Evolutionary conservation across 2,888 invertebrate genomes (phyloP).

Genomic region (Pyrocoelia pectoralis): DNA sequence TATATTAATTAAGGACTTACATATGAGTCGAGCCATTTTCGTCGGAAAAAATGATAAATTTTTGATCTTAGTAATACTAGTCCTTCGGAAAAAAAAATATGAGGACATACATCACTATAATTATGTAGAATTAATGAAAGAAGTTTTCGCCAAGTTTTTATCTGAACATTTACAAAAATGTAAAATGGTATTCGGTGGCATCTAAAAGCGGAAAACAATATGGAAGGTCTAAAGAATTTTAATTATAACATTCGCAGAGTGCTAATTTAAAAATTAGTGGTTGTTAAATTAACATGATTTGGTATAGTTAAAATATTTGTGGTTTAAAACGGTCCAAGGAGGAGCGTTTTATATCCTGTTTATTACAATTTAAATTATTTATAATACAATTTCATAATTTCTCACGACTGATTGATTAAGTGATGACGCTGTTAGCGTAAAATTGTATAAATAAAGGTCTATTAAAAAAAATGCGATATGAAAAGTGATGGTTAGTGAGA

Average conservation of each 20-base stretch:
- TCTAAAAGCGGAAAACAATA: neutral
- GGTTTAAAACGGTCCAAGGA: no score
- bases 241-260: neutral
- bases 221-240: neutral
- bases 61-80: no score
- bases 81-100: no score
- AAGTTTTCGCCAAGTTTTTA: no score
- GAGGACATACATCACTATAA: no score
- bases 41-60: no score
- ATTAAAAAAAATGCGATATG: constrained; percentile 27
- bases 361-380: neutral
- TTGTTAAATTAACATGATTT: neutral
- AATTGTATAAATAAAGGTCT: constrained; percentile 22
- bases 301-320: neutral
- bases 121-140: no score
- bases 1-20: no score
- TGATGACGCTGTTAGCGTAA: constrained; percentile 11
- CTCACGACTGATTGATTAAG: constrained; percentile 1
- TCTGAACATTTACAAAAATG: no score
- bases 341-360: neutral
- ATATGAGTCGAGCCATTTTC: no score
- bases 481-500: constrained; percentile 33
- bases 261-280: neutral
- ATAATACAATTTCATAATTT: neutral
- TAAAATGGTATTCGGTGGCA: neutral